Evolutionary conservation across 2,888 invertebrate genomes (phyloP), one percentile per base, ranked within the genome.

Genomic region (Theretra japonica): DNA sequence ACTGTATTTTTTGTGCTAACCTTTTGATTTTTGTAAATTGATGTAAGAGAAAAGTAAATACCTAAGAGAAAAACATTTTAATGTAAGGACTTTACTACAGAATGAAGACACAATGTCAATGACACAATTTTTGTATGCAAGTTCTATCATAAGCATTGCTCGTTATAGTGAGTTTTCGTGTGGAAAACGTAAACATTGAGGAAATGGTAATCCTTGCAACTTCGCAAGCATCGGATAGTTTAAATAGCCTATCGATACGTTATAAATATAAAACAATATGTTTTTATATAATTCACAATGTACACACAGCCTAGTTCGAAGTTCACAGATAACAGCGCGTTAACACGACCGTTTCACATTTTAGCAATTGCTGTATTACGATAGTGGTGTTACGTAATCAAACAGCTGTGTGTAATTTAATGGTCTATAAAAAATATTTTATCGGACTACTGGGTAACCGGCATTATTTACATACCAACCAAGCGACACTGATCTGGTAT

Each of bases 351-450:
- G 73, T 71, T 78, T 72, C 59, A 79, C 73, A 79, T 75, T 76
- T 74, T 56, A 70, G 71, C 60, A 62, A 70, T 58, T 23, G 33
- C 33, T 56, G 41, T 68, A 23, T 68, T 48, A 25, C 70, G 73
- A 78, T 79, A 78, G 75, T 57, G 62, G 70, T n/a, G 58, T 79
- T 75, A 75, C 77, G 76, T 75, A 76, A 76, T 25, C 74, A 76
- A 72, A 76, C 75, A 76, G 77, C 73, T 73, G 74, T 76, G 62
- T 19, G 53, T 75, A 69, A 58, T 74, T 78, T 78, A 73, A 80
- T 73, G 72, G 73, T 69, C 75, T 75, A 81, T 82, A 79, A 56
- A 80, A 79, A 76, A 72, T 73, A 74, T 75, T 76, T 80, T 79
- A 82, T 79, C 75, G 77, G 53, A 48, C 65, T 48, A 65, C 65